Conservation (phyloP, 2,113 vertebrate genomes). For the Hemiscyllium ocellatum region DNA sequence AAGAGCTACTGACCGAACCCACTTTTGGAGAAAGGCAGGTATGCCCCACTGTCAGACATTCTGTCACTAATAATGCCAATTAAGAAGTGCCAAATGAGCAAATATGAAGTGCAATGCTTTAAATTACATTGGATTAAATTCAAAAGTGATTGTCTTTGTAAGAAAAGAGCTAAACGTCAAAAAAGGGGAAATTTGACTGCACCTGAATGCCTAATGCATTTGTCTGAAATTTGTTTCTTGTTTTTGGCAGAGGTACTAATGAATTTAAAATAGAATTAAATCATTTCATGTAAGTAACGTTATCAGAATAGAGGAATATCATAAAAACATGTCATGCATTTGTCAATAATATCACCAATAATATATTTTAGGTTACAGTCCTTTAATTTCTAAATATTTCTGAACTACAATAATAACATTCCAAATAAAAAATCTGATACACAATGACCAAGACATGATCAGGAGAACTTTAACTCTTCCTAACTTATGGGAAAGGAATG, state of each 20-base stretch:
- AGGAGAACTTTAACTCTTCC: background rate
- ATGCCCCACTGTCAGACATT: background rate
- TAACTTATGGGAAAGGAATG: background rate
- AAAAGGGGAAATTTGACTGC: background rate
- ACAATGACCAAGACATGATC: background rate
- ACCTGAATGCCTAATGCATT: background rate
- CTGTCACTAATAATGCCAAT: background rate
- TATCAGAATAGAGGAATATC: background rate
- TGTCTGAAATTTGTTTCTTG: background rate
- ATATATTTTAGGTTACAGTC: too few relatives aligned
- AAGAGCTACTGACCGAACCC: background rate
- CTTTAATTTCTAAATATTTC: background rate
- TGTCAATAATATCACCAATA: background rate
- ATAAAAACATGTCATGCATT: background rate
- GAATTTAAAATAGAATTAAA: background rate
- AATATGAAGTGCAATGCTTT: background rate
- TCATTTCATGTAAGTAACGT: background rate
- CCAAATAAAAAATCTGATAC: background rate
- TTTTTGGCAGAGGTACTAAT: background rate
- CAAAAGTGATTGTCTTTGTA: background rate
- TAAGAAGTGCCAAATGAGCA: background rate
- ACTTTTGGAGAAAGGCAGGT: background rate
- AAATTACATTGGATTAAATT: background rate
- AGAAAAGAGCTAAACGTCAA: background rate
- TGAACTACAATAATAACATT: constrained; percentile 5